Evolutionary conservation across 2,888 invertebrate genomes (phyloP).

Genomic region (Pristionchus arcanus): DNA sequence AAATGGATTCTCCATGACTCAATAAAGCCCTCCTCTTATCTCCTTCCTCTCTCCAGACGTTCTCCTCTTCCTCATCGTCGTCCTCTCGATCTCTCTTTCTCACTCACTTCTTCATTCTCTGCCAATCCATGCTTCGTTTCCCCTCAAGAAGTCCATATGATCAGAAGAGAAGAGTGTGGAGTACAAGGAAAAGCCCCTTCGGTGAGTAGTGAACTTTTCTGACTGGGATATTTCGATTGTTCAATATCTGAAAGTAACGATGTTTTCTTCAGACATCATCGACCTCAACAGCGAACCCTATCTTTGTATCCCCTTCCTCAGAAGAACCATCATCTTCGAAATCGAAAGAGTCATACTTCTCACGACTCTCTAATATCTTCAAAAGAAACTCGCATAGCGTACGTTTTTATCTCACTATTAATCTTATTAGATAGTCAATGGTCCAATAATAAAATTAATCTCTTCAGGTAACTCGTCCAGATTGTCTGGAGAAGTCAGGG

Average conservation of each 20-base stretch:
- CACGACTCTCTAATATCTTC: conserved; percentile 51
- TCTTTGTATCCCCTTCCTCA: conserved; percentile 33
- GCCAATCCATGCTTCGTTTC: conserved; percentile 51
- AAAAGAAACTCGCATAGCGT: conserved; percentile 42
- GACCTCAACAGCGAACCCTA: conserved; percentile 35
- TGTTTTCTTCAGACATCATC: neutral
- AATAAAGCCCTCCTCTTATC: neutral
- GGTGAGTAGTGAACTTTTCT: neutral
- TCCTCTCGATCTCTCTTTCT: conserved; percentile 25
- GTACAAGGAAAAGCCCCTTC: conserved; percentile 27
- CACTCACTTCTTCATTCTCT: conserved; percentile 12
- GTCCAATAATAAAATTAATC: neutral
- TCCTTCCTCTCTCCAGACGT: neutral
- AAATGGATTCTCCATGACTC: neutral
- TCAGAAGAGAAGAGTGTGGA: conserved; percentile 25
- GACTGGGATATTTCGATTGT: neutral
- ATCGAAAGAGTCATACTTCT: conserved; percentile 45
- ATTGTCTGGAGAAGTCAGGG: conserved; percentile 51
- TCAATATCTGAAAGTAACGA: neutral
- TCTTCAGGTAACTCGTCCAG: conserved; percentile 43
- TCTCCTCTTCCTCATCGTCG: neutral
- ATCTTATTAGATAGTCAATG: neutral
- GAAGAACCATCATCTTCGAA: conserved; percentile 21
- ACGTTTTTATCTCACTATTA: neutral
- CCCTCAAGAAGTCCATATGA: neutral